Evolutionary conservation across 2,888 invertebrate species (phyloP).

Genomic region (Azorinus chamasolen): DNA sequence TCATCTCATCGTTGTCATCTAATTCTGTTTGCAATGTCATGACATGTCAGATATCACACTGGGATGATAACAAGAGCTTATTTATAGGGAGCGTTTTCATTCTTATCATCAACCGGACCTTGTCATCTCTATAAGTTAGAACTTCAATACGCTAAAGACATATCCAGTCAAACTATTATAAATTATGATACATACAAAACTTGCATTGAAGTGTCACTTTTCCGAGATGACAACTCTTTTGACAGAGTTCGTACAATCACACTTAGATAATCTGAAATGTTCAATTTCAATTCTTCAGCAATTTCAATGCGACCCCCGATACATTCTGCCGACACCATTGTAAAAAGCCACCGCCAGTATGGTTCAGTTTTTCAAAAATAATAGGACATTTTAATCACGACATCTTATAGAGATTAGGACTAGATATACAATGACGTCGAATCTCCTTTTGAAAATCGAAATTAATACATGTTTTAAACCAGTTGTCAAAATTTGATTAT

Average conservation of each 20-base stretch:
- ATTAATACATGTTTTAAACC: constrained; percentile 41
- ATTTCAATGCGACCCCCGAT: constrained; percentile 30
- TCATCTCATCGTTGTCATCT: too few relatives aligned
- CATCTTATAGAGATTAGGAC: constrained; percentile 48
- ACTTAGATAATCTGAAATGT: constrained; percentile 48
- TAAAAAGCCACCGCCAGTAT: too few relatives aligned
- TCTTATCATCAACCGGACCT: too few relatives aligned
- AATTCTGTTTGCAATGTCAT: too few relatives aligned
- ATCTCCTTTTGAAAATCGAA: not conserved
- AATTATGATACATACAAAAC: constrained; percentile 45
- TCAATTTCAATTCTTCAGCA: constrained; percentile 34
- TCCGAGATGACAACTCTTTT: constrained; percentile 43
- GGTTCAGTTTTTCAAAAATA: too few relatives aligned
- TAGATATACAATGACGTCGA: constrained; percentile 47
- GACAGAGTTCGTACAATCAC: constrained; percentile 36
- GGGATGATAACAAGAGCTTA: too few relatives aligned
- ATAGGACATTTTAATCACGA: constrained; percentile 43
- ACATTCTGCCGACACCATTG: too few relatives aligned
- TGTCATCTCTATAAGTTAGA: too few relatives aligned
- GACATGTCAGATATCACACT: too few relatives aligned
- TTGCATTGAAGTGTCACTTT: constrained; percentile 59
- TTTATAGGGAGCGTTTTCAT: too few relatives aligned
- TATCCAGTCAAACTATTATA: not conserved
- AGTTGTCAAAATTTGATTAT: constrained; percentile 54
- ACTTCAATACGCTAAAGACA: too few relatives aligned